Evolutionary conservation across 2,888 invertebrate species (phyloP).

Genomic region (Spilosoma lubricipeda): DNA sequence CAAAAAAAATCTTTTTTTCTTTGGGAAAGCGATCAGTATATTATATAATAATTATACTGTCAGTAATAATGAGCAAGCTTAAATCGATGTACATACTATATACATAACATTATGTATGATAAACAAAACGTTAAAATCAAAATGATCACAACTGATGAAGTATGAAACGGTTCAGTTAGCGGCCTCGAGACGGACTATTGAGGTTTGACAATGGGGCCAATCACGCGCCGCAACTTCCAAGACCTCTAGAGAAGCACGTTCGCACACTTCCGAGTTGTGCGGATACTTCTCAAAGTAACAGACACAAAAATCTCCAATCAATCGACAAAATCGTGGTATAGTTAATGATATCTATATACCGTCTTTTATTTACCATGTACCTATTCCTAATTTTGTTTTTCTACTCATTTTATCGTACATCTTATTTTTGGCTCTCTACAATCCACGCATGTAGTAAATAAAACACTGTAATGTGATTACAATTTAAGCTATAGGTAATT

Average conservation of each 20-base stretch:
- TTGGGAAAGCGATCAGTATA: background rate
- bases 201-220: slow-evolving; percentile 81
- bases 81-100: background rate
- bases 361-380: slow-evolving; percentile 49
- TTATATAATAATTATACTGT: too few species aligned
- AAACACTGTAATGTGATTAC: background rate
- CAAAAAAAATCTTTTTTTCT: background rate
- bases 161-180: slow-evolving; percentile 69
- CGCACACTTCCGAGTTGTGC: slow-evolving; percentile 69
- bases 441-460: background rate
- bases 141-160: slow-evolving; percentile 47
- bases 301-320: slow-evolving; percentile 62
- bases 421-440: background rate
- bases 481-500: background rate
- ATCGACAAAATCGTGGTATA: slow-evolving; percentile 60
- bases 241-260: slow-evolving; percentile 76
- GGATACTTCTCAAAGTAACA: slow-evolving; percentile 61
- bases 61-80: background rate
- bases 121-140: slow-evolving; percentile 29
- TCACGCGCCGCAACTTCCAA: slow-evolving; percentile 75
- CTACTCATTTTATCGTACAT: background rate
- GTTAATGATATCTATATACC: slow-evolving; percentile 58
- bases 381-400: slow-evolving; percentile 13
- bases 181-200: slow-evolving; percentile 75
- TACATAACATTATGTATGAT: background rate